phyloP scores from a whole-genome alignment of 2,888 invertebrate species.

The Venusia cambrica region DNA sequence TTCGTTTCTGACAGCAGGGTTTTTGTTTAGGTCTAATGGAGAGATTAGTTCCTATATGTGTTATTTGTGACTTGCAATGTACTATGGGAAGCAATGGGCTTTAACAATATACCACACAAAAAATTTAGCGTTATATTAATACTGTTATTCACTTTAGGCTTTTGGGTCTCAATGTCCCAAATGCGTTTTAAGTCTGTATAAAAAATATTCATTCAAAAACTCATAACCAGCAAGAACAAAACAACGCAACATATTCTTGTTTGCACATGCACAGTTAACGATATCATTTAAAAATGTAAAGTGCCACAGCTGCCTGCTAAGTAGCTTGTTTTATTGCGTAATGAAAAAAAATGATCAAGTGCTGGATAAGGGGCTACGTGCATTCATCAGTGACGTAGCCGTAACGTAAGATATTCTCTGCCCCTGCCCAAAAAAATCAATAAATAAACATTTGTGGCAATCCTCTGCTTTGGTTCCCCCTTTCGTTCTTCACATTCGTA shows the following conservation, averaged over 20 bases:
- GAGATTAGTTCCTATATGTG: constrained; percentile 47
- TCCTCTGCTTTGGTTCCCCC: too few relatives aligned
- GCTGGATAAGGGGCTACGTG: constrained; percentile 13
- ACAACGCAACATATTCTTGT: constrained; percentile 36
- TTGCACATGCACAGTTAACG: constrained; percentile 41
- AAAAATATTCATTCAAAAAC: constrained; percentile 8
- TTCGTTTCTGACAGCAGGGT: constrained; percentile 58
- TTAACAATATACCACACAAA: too few relatives aligned
- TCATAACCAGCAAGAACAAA: constrained; percentile 12
- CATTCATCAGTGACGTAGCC: constrained; percentile 7
- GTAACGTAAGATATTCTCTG: constrained; percentile 2
- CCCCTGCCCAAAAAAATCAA: too few relatives aligned
- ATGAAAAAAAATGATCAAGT: constrained; percentile 49
- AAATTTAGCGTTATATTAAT: too few relatives aligned
- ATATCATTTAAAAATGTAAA: constrained; percentile 44
- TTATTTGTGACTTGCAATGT: constrained; percentile 23
- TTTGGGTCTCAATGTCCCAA: too few relatives aligned
- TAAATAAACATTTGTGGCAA: too few relatives aligned
- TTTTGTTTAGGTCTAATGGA: constrained; percentile 62
- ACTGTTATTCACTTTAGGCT: too few relatives aligned
- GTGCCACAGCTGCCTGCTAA: constrained; percentile 44
- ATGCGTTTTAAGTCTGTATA: too few relatives aligned
- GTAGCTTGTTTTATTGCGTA: constrained; percentile 47
- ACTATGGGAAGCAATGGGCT: too few relatives aligned
- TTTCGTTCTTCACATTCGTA: too few relatives aligned